phyloP scores from a whole-genome alignment of 30 jellyfish, hydroid and myxozoan species.

The Aurelia aurita complex sp. Pacific region DNA sequence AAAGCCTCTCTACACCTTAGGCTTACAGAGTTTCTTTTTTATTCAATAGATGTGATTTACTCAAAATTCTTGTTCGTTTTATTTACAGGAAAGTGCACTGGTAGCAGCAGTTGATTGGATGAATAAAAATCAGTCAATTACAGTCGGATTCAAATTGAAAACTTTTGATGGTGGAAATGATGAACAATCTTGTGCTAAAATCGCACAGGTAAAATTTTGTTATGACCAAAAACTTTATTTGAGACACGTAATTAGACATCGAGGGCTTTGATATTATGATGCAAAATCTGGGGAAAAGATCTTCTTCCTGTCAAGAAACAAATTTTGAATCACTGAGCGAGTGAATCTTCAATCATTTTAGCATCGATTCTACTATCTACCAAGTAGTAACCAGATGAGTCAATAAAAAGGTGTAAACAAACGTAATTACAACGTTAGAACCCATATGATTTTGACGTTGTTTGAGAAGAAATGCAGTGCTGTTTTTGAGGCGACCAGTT shows the following conservation, averaged over 20 bases:
- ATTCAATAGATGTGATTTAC: neutral
- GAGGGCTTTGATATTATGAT: no score
- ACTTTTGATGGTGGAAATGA: constrained; percentile 69
- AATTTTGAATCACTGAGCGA: neutral
- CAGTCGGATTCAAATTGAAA: constrained; percentile 74
- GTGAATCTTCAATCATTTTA: neutral
- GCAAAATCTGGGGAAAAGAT: no score
- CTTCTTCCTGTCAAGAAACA: neutral
- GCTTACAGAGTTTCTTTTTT: neutral
- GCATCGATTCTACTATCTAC: neutral
- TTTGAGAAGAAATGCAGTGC: no score
- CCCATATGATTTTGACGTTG: no score
- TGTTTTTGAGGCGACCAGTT: no score
- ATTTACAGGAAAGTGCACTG: constrained; percentile 78
- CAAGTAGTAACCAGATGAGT: no score
- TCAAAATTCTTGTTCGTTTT: neutral
- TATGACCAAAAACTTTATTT: no score
- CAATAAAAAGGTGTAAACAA: no score
- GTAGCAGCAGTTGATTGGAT: constrained; percentile 85
- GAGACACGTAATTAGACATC: no score
- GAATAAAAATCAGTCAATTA: constrained; percentile 68
- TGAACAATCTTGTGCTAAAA: constrained; percentile 50
- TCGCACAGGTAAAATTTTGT: constrained; percentile 62
- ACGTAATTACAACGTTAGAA: no score
- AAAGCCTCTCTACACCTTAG: neutral